A percentile compares a stretch with the other conserved stretches of the same genome.
These are phyloP conservation scores for Caenorhabditis parvicauda DNA, from an alignment of 2,888 invertebrate genomes.

Conservation along the genomic window DNA sequence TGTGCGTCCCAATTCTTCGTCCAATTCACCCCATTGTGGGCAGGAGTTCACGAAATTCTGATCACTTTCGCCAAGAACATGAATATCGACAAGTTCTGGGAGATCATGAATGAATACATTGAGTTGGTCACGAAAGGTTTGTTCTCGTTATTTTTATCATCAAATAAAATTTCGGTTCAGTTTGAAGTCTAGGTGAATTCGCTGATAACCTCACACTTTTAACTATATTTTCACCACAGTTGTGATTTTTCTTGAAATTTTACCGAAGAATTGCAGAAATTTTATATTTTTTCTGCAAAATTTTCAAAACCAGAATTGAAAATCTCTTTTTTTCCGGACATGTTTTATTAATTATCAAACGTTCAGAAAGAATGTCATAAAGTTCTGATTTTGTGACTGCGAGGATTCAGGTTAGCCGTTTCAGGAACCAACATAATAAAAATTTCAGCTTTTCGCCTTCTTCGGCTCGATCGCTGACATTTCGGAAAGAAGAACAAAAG, in stretches of 20 bases:
- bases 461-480: slow-evolving; percentile 71
- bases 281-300: too few relatives aligned
- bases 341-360: slow-evolving; percentile 5
- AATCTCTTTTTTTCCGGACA: too few relatives aligned
- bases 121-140: slow-evolving; percentile 64
- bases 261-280: too few relatives aligned
- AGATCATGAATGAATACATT: slow-evolving; percentile 47
- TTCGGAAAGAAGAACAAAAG: slow-evolving; percentile 78
- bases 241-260: background rate
- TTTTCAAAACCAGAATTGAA: too few relatives aligned
- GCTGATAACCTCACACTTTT: too few relatives aligned
- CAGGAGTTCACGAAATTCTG: slow-evolving; percentile 77
- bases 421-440: too few relatives aligned
- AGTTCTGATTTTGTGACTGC: slow-evolving; percentile 29
- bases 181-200: too few relatives aligned
- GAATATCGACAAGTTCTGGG: slow-evolving; percentile 63
- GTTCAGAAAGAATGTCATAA: slow-evolving; percentile 6
- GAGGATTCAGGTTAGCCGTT: too few relatives aligned
- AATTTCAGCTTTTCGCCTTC: slow-evolving; percentile 30
- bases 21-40: slow-evolving; percentile 87
- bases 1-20: slow-evolving; percentile 79
- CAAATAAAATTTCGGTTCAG: background rate
- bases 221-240: background rate
- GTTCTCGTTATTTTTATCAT: slow-evolving; percentile 1
- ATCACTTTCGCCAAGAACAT: slow-evolving; percentile 70